phyloP scores from a whole-genome alignment of 2,888 invertebrate genomes.

The Athalia rosae region DNA sequence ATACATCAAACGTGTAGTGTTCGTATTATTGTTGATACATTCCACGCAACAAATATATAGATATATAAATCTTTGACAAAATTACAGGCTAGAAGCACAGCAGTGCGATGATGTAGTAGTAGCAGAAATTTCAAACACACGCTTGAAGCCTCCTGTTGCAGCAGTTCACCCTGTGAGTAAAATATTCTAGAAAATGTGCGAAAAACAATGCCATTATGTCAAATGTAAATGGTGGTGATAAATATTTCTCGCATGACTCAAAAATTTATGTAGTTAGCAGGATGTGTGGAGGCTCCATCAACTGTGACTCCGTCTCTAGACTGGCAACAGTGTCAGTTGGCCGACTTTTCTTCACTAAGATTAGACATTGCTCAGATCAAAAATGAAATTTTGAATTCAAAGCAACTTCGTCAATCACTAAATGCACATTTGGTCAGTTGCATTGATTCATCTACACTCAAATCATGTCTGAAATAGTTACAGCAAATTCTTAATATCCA shows the following conservation, averaged over 20 bases:
- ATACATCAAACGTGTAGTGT: conserved; percentile 71
- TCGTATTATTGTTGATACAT: conserved; percentile 49
- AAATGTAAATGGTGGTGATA: conserved; percentile 20
- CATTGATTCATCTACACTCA: background rate
- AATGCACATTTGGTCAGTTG: conserved; percentile 53
- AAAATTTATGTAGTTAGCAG: conserved; percentile 67
- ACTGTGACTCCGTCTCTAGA: conserved; percentile 74
- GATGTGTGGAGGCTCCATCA: conserved; percentile 73
- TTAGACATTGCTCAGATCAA: conserved; percentile 73
- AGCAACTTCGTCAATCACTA: conserved; percentile 52
- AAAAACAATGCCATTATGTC: conserved; percentile 20
- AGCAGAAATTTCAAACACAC: conserved; percentile 61
- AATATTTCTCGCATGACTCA: background rate
- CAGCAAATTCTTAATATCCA: conserved; percentile 47
- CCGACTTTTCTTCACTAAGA: conserved; percentile 80
- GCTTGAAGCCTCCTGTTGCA: conserved; percentile 58
- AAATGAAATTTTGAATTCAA: conserved; percentile 58
- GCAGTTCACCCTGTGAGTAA: conserved; percentile 60
- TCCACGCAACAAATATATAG: conserved; percentile 3
- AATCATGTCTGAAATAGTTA: background rate
- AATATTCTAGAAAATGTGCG: background rate
- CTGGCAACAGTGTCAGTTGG: conserved; percentile 83
- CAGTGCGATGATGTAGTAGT: conserved; percentile 66
- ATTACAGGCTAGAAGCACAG: conserved; percentile 66
- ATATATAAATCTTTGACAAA: background rate